Conservation (phyloP, 2,797 vertebrate species). For the Rhinichthys osculus region DNA sequence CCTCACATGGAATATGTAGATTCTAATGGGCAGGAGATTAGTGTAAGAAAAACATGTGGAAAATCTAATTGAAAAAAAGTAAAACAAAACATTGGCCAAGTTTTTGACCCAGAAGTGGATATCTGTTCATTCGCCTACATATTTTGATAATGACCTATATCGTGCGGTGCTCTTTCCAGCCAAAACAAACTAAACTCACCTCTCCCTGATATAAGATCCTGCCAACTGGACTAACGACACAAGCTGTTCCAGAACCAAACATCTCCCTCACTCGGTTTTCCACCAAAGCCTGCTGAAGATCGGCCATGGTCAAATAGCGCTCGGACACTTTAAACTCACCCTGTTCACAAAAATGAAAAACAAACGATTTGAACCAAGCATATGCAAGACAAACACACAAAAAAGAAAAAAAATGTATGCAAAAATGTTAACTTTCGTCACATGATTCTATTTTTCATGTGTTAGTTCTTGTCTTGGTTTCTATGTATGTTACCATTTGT, state of each 20-base stretch:
- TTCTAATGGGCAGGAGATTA: constrained; percentile 69
- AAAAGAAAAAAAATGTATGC: too few relatives aligned
- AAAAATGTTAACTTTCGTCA: not conserved
- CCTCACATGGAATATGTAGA: constrained; percentile 82
- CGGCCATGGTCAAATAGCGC: constrained; percentile 86
- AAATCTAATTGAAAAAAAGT: not conserved
- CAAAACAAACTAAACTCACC: constrained; percentile 71
- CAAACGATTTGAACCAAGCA: not conserved
- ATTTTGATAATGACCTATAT: not conserved
- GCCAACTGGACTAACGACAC: constrained; percentile 84
- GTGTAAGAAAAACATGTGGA: not conserved
- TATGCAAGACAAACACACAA: not conserved
- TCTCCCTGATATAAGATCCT: constrained; percentile 83
- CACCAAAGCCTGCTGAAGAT: constrained; percentile 80
- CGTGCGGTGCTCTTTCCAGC: not conserved
- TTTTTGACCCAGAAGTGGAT: not conserved
- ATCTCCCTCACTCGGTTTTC: constrained; percentile 85
- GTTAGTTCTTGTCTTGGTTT: not conserved
- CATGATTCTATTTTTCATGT: not conserved
- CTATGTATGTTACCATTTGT: too few relatives aligned
- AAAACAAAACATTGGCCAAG: not conserved
- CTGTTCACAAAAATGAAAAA: constrained; percentile 65
- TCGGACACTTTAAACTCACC: constrained; percentile 88
- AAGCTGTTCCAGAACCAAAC: constrained; percentile 92
- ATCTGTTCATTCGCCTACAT: not conserved